phyloP scores from a whole-genome alignment of 2,888 invertebrate species.

The Leptinotarsa peninsularis region DNA sequence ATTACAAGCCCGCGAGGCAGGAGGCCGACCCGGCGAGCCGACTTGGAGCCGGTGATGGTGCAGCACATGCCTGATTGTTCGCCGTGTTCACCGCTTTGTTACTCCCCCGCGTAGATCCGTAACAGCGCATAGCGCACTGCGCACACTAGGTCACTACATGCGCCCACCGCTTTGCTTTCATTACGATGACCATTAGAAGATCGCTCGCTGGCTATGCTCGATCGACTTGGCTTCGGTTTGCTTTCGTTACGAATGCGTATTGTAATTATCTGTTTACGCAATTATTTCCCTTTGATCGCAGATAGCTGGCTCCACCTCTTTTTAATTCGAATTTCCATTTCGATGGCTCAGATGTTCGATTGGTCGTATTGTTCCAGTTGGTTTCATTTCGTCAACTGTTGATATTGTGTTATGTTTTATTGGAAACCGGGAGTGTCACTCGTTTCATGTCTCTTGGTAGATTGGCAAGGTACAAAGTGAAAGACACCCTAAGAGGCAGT shows the following conservation, averaged over 20 bases:
- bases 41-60: conserved; percentile 52
- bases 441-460: too few species aligned
- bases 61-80: conserved; percentile 53
- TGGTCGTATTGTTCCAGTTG: conserved; percentile 19
- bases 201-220: conserved; percentile 27
- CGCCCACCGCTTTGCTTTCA: conserved; percentile 51
- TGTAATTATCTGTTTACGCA: conserved; percentile 44
- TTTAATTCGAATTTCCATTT: conserved; percentile 33
- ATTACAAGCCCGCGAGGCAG: conserved; percentile 51
- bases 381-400: conserved; percentile 2
- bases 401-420: not conserved
- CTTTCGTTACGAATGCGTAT: conserved; percentile 39
- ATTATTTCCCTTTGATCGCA: conserved; percentile 38
- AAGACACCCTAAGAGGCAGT: too few species aligned
- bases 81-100: conserved; percentile 51
- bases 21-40: conserved; percentile 53
- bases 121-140: conserved; percentile 60
- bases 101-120: conserved; percentile 60
- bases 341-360: conserved; percentile 21
- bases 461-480: too few species aligned
- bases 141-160: conserved; percentile 60
- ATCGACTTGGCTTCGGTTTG: conserved; percentile 36
- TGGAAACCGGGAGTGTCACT: not conserved
- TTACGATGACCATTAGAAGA: conserved; percentile 43
- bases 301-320: conserved; percentile 42